A percentile compares a stretch with the other conserved stretches of the same genome.
Conservation (phyloP, 2,113 vertebrate genomes). For the Lasiurus borealis region DNA sequence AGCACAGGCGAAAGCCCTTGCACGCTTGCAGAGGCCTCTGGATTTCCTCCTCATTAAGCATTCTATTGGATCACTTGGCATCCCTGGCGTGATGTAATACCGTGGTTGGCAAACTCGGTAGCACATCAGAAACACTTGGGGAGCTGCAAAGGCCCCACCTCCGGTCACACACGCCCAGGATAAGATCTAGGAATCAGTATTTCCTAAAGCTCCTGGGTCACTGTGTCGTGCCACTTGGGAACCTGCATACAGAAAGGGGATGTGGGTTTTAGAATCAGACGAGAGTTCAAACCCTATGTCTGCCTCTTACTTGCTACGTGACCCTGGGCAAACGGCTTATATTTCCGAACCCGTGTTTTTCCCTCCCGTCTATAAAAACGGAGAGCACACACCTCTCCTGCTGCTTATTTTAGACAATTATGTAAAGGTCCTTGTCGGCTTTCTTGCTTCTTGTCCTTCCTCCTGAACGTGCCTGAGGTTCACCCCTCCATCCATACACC, state of each 20-base stretch:
- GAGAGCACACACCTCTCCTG: background rate
- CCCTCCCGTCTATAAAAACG: constrained; percentile 31
- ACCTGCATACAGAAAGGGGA: background rate
- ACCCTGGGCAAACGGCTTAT: background rate
- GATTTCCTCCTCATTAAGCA: background rate
- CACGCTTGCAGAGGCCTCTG: background rate
- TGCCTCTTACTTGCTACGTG: background rate
- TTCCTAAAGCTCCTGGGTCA: background rate
- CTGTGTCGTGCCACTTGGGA: background rate
- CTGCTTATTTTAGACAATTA: constrained; percentile 49
- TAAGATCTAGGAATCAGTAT: constrained; percentile 48
- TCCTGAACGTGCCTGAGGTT: background rate
- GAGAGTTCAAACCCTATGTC: background rate
- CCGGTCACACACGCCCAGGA: background rate
- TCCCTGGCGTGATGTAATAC: background rate
- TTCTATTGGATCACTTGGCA: background rate
- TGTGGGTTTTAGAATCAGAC: constrained; percentile 6
- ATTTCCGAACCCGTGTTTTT: constrained; percentile 20
- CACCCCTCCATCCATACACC: background rate
- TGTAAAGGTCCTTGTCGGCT: constrained; percentile 14
- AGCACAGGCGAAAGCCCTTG: background rate
- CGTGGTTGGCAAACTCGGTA: background rate
- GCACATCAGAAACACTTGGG: constrained; percentile 8
- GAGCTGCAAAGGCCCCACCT: constrained; percentile 11
- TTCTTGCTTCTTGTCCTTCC: background rate